Evolutionary conservation across 2,113 vertebrate genomes (phyloP).

Genomic region (Microcebus griseorufus): DNA sequence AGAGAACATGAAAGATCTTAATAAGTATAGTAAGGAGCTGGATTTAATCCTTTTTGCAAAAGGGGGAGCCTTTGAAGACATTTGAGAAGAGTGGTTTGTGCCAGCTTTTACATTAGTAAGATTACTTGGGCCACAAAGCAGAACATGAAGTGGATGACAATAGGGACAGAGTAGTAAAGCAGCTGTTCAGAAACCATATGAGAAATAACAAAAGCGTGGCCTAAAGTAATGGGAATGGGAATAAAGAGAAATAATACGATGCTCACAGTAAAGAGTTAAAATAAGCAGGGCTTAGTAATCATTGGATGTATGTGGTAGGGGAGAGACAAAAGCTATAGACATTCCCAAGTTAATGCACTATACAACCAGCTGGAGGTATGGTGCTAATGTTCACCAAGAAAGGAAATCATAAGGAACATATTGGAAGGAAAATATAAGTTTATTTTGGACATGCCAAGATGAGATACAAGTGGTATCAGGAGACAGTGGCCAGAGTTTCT

Average conservation of each 20-base stretch:
- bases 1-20: not conserved
- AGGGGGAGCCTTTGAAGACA: not conserved
- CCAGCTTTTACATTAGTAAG: slow-evolving; percentile 48
- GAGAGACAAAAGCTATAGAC: not conserved
- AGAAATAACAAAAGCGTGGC: not conserved
- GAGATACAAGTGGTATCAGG: not conserved
- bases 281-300: not conserved
- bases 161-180: not conserved
- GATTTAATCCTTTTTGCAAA: not conserved
- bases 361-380: not conserved
- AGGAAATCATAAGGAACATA: not conserved
- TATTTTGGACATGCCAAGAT: not conserved
- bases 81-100: not conserved
- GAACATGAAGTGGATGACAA: not conserved
- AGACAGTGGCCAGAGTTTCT: not conserved
- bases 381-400: not conserved
- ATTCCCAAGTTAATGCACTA: not conserved
- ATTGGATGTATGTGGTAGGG: not conserved
- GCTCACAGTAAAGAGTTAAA: not conserved
- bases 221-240: not conserved
- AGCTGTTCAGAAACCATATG: not conserved
- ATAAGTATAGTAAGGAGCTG: not conserved
- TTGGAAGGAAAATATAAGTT: not conserved
- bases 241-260: not conserved
- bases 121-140: not conserved